Percentiles rank a stretch among this genome's conserved stretches.
These are phyloP conservation scores for Pygocentrus nattereri DNA, from an alignment of 2,797 vertebrate genomes.

Conservation along the genomic window DNA sequence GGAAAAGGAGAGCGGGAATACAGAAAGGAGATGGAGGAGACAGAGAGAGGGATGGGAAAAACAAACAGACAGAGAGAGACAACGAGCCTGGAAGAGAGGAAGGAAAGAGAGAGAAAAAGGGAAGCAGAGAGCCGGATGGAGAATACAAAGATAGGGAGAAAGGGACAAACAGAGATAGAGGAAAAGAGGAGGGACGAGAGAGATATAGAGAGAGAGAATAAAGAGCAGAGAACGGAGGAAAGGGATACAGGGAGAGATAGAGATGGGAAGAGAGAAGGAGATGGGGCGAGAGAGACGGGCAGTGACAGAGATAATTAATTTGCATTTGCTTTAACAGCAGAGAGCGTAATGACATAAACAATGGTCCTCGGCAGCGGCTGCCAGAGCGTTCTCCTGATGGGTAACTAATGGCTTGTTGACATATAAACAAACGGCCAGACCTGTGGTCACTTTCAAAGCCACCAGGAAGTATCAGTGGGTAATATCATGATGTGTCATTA, in stretches of 20 bases:
- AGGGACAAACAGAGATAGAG: too few relatives aligned
- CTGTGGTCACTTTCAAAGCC: too few relatives aligned
- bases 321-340: conserved; percentile 10
- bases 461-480: too few relatives aligned
- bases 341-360: background rate
- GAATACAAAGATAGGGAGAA: too few relatives aligned
- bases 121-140: background rate
- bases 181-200: too few relatives aligned
- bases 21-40: too few relatives aligned
- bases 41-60: too few relatives aligned
- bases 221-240: background rate
- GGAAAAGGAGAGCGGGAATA: too few relatives aligned
- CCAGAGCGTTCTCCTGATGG: conserved; percentile 21
- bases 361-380: background rate
- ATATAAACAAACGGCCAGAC: conserved; percentile 10
- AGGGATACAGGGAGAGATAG: background rate
- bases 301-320: background rate
- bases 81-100: background rate
- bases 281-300: background rate
- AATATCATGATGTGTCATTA: background rate
- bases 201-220: too few relatives aligned
- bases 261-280: background rate
- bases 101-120: background rate
- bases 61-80: background rate
- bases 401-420: conserved; percentile 36